Evolutionary conservation across 2,888 invertebrate species (phyloP).

Genomic region (Andrena marginata): DNA sequence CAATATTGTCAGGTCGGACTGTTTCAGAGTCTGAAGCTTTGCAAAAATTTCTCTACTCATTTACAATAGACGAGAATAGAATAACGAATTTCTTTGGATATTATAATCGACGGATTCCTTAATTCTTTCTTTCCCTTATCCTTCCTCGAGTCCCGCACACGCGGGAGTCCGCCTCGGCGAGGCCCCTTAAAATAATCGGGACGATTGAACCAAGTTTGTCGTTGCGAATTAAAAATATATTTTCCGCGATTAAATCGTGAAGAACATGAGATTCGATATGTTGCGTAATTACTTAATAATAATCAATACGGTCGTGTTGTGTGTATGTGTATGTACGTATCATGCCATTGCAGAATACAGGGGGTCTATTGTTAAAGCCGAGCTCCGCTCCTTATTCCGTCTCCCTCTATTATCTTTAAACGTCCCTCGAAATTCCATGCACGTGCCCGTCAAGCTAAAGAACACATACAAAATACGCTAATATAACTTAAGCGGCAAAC

Average conservation of each 20-base stretch:
- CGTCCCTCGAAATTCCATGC: constrained; percentile 29
- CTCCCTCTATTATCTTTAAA: neutral
- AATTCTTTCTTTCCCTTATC: constrained; percentile 12
- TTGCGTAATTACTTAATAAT: constrained; percentile 73
- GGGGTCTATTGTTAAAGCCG: constrained; percentile 53
- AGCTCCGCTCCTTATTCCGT: neutral
- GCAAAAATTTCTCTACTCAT: constrained; percentile 52
- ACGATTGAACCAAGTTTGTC: constrained; percentile 52
- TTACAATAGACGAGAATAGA: constrained; percentile 71
- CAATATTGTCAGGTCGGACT: constrained; percentile 81
- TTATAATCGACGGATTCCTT: constrained; percentile 68
- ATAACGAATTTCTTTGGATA: constrained; percentile 63
- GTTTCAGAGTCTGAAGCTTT: constrained; percentile 52
- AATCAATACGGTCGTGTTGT: constrained; percentile 64
- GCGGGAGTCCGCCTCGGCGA: constrained; percentile 1
- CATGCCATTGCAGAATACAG: constrained; percentile 58
- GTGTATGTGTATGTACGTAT: constrained; percentile 4
- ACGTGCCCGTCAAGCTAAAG: constrained; percentile 34
- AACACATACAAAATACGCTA: constrained; percentile 21
- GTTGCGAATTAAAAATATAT: constrained; percentile 68
- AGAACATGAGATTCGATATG: constrained; percentile 76
- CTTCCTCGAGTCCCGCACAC: constrained; percentile 32
- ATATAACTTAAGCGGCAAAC: constrained; percentile 31
- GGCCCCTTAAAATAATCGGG: constrained; percentile 40
- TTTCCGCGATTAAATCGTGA: constrained; percentile 52